These are phyloP conservation scores for Premnoplex brunnescens DNA, from an alignment of 2,797 vertebrate species.

Conservation along the genomic window DNA sequence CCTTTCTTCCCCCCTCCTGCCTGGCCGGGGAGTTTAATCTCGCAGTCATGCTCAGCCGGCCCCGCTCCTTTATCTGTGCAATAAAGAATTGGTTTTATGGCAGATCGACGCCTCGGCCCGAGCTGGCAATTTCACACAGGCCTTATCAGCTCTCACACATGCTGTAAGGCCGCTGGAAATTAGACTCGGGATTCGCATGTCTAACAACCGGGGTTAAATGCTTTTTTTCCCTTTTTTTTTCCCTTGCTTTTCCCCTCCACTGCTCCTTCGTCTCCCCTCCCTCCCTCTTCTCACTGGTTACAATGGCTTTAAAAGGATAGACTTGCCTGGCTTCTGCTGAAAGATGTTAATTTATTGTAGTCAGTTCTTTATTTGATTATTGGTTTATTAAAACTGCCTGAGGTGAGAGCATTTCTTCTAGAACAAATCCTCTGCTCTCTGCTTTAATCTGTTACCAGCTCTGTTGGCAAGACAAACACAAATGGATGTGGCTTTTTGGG, in stretches of 20 bases:
- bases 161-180: conserved; percentile 47
- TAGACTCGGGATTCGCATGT: conserved; percentile 25
- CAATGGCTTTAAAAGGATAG: conserved; percentile 20
- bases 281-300: not conserved
- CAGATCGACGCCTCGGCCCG: not conserved
- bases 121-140: conserved; percentile 65
- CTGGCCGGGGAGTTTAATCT: not conserved
- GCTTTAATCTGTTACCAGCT: conserved; percentile 2
- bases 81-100: conserved; percentile 36
- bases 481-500: not conserved
- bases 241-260: not conserved
- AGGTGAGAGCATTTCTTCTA: conserved; percentile 23
- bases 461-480: not conserved
- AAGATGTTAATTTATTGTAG: conserved; percentile 55
- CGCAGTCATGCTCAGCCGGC: conserved; percentile 33
- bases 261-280: not conserved
- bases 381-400: conserved; percentile 64
- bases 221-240: not conserved
- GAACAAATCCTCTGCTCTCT: not conserved
- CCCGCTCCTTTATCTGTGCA: conserved; percentile 55
- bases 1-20: conserved; percentile 14
- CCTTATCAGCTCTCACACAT: conserved; percentile 70
- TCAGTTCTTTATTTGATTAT: conserved; percentile 68
- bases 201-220: conserved; percentile 67
- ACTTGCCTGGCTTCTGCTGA: not conserved